phyloP scores from a whole-genome alignment of 1,140 invertebrate species.

The Camponotus pennsylvanicus region DNA sequence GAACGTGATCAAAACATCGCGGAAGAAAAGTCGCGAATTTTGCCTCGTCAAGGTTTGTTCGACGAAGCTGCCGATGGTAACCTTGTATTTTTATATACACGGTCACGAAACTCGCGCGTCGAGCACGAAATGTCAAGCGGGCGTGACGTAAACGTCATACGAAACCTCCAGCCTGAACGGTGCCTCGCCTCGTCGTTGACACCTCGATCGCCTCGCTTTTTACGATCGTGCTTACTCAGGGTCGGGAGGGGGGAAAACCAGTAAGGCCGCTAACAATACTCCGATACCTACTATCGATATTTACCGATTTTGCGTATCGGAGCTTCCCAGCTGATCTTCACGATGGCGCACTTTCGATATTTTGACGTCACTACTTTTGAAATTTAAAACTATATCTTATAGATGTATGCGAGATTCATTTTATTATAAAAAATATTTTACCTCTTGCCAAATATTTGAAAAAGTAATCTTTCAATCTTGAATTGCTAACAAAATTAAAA shows the following conservation, averaged over 20 bases:
- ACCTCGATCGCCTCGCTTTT: slow-evolving; percentile 65
- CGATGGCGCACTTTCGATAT: too few relatives aligned
- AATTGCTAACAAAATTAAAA: not conserved
- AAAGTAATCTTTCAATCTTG: too few relatives aligned
- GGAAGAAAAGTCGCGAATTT: not conserved
- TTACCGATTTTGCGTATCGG: not conserved
- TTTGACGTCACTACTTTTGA: too few relatives aligned
- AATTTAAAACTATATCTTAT: too few relatives aligned
- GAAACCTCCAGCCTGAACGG: slow-evolving; percentile 21
- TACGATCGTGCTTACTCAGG: slow-evolving; percentile 15
- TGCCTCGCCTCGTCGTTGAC: slow-evolving; percentile 67
- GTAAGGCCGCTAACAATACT: slow-evolving; percentile 4
- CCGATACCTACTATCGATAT: not conserved
- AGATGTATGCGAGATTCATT: too few relatives aligned
- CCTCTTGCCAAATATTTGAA: too few relatives aligned
- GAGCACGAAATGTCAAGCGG: slow-evolving; percentile 22
- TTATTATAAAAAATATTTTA: too few relatives aligned
- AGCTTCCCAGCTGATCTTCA: not conserved
- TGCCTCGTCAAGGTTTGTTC: not conserved
- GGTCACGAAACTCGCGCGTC: not conserved
- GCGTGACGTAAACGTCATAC: slow-evolving; percentile 53
- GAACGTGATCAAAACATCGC: slow-evolving; percentile 41
- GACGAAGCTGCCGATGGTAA: not conserved
- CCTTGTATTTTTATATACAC: not conserved
- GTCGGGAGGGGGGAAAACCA: slow-evolving; percentile 46